Evolutionary conservation across 2,113 vertebrate species (phyloP), one percentile per base, ranked within the genome.

Genomic region (Myotis lucifugus): DNA sequence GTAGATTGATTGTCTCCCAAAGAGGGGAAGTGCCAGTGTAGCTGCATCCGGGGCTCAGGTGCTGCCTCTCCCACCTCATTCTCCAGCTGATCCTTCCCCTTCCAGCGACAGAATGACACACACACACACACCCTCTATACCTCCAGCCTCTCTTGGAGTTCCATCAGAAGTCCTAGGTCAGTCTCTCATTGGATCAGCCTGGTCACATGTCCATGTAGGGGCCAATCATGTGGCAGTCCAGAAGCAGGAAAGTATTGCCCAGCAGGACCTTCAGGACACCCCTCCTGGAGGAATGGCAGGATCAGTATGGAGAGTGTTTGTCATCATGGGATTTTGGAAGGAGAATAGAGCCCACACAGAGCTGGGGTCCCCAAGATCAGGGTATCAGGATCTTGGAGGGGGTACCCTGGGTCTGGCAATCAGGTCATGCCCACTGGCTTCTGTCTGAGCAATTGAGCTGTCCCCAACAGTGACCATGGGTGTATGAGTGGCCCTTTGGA

Each of bases 381-480:
- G 3, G 25, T 27, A 40, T 7, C 23, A 10, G 72, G 72, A 67
- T 12, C 21, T 48, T 27, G 6, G 79, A 17, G 13, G 69, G 18
- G 2, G 8, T 17, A 8, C 5, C 54, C 50, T 5, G 29, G 64
- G 32, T 23, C n/a, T 66, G 18, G 42, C 3, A 0, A 6, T 56
- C 6, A 32, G 79, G 42, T 37, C n/a, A 6, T 32, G 32, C 29
- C 34, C 18, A 0, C 2, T 37, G 78, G 90, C 52, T 66, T 79
- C 40, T 72, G 6, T 77, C 42, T 84, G 54, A 66, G 64, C 13
- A 29, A 6, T 12, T 42, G 52, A 42, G 48, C 21, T 85, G 17
- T 37, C 42, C 32, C 37, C 1, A 0, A 15, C n/a, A 56, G 25
- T n/a, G 48, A 54, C 10, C 5, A 0, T 11, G 27, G 1, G 4